These are phyloP conservation scores for Limnephilus marmoratus DNA, from an alignment of 2,888 invertebrate species.

Conservation along the genomic window DNA sequence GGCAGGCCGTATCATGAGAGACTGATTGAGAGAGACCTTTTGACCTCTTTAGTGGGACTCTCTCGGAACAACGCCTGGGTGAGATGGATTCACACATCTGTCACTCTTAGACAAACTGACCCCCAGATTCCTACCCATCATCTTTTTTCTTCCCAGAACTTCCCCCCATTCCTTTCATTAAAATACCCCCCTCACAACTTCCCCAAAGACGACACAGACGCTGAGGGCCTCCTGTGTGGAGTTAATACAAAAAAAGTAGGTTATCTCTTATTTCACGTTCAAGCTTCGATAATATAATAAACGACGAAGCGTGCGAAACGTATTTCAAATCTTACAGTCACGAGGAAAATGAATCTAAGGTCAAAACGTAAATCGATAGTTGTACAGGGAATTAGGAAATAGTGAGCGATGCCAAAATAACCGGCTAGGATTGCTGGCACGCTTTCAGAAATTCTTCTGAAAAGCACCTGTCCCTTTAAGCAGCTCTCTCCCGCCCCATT, in stretches of 20 bases:
- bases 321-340: not conserved
- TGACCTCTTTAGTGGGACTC: no score
- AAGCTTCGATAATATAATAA: not conserved
- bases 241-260: not conserved
- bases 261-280: not conserved
- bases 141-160: no score
- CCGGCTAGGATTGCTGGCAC: constrained; percentile 36
- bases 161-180: no score
- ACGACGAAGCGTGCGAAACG: not conserved
- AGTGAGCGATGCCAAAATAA: constrained; percentile 45
- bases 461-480: constrained; percentile 48
- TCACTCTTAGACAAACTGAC: no score
- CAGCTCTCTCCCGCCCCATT: not conserved
- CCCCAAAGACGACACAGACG: no score
- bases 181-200: no score
- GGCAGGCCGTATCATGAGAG: no score
- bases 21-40: no score
- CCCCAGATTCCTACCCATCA: no score
- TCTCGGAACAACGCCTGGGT: no score
- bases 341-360: constrained; percentile 9
- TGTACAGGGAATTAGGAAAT: constrained; percentile 40
- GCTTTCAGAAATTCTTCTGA: constrained; percentile 34
- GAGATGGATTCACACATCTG: no score
- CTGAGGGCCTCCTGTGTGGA: no score
- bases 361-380: constrained; percentile 42